These are phyloP conservation scores for Drosophila macrospina DNA, from an alignment of 2,888 invertebrate genomes.

Conservation along the genomic window DNA sequence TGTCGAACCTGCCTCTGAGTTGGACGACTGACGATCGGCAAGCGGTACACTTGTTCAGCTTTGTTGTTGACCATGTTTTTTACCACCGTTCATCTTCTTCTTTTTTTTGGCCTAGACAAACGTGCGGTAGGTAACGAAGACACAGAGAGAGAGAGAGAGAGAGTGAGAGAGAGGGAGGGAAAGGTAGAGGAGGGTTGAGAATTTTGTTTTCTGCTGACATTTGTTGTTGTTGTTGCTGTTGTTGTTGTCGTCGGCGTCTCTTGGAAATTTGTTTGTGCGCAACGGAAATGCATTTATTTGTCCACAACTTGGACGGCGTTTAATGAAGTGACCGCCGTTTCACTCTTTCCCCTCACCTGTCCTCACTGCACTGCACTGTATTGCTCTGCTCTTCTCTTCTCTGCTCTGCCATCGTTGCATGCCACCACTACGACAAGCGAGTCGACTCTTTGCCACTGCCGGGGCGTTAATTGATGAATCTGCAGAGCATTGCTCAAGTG, in stretches of 20 bases:
- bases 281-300: constrained; percentile 81
- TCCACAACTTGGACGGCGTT: constrained; percentile 75
- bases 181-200: constrained; percentile 35
- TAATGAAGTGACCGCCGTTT: constrained; percentile 76
- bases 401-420: constrained; percentile 8
- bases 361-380: background rate
- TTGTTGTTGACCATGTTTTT: constrained; percentile 77
- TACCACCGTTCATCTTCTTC: constrained; percentile 55
- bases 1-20: constrained; percentile 63
- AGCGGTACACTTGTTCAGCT: constrained; percentile 83
- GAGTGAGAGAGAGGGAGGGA: constrained; percentile 16
- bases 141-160: constrained; percentile 17
- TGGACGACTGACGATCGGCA: constrained; percentile 80
- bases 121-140: constrained; percentile 71
- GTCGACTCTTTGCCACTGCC: constrained; percentile 36
- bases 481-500: constrained; percentile 49
- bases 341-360: constrained; percentile 12
- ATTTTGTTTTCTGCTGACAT: constrained; percentile 51
- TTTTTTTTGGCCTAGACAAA: constrained; percentile 28
- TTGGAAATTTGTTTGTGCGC: constrained; percentile 82
- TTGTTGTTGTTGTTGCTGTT: constrained; percentile 59
- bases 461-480: constrained; percentile 83
- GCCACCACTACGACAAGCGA: constrained; percentile 10
- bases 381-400: background rate
- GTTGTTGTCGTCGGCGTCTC: constrained; percentile 73